A percentile compares a stretch with the other conserved stretches of the same genome.
Evolutionary conservation across 2,113 vertebrate genomes (phyloP).

Genomic region (Furnarius figulus): DNA sequence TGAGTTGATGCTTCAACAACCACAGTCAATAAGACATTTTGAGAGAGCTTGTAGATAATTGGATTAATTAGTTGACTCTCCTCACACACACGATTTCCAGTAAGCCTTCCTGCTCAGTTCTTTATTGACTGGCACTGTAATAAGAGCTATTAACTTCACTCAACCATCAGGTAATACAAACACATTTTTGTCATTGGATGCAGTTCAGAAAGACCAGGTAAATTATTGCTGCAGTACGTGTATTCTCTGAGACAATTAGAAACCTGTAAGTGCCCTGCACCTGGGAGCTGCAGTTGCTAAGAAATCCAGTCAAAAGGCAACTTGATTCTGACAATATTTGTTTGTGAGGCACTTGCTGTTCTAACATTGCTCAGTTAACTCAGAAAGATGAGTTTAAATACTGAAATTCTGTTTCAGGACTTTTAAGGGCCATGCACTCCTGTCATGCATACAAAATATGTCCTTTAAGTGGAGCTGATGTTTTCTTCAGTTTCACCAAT

Average conservation of each 20-base stretch:
- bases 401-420: not conserved
- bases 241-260: not conserved
- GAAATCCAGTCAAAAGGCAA: not conserved
- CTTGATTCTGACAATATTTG: not conserved
- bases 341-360: not conserved
- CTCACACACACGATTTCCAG: not conserved
- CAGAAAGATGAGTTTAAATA: not conserved
- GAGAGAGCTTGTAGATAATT: not conserved
- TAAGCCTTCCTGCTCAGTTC: not conserved
- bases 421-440: not conserved
- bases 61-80: slow-evolving; percentile 2
- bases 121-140: not conserved
- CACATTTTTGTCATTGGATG: not conserved
- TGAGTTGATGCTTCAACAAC: not conserved
- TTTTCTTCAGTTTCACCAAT: not conserved
- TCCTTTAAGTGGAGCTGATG: not conserved
- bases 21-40: not conserved
- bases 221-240: not conserved
- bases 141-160: not conserved
- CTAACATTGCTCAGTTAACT: not conserved
- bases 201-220: not conserved
- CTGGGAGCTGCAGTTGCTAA: not conserved
- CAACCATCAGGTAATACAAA: not conserved
- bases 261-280: not conserved
- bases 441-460: not conserved